phyloP scores from a whole-genome alignment of 1,140 invertebrate genomes.

The Dendroctonus ponderosae region DNA sequence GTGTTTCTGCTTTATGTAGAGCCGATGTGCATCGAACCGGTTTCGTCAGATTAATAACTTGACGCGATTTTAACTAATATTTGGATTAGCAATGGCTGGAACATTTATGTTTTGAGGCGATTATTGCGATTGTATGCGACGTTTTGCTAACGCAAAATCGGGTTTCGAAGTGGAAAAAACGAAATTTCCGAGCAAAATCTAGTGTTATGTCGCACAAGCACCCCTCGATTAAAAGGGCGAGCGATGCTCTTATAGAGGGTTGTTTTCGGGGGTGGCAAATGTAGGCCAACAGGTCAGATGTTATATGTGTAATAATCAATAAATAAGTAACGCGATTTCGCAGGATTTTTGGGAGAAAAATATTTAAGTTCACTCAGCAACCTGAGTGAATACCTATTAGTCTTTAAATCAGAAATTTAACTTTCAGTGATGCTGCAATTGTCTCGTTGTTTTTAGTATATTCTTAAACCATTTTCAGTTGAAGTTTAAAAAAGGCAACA shows the following conservation, averaged over 20 bases:
- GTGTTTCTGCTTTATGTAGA: slow-evolving; percentile 8
- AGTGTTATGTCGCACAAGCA: background rate
- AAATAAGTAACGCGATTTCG: too few relatives aligned
- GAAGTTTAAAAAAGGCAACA: too few relatives aligned
- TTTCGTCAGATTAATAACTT: background rate
- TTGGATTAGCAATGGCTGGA: background rate
- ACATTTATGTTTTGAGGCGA: background rate
- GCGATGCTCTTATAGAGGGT: background rate
- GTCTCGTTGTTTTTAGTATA: too few relatives aligned
- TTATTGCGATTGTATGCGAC: background rate
- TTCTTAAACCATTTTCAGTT: too few relatives aligned
- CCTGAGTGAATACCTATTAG: too few relatives aligned
- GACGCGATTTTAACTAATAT: slow-evolving; percentile 4
- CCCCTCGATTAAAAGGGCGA: background rate
- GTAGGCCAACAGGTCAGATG: slow-evolving; percentile 1
- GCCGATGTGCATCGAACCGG: background rate
- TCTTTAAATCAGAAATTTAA: too few relatives aligned
- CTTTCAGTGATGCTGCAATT: too few relatives aligned
- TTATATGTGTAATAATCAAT: background rate
- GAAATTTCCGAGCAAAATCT: background rate
- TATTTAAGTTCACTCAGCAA: too few relatives aligned
- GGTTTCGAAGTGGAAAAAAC: background rate
- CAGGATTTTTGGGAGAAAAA: too few relatives aligned
- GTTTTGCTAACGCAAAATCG: too few relatives aligned
- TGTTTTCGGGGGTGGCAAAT: background rate